A percentile compares a stretch with the other conserved stretches of the same genome.
Conservation (phyloP, 2,113 vertebrate genomes). For the Cardinalis cardinalis region DNA sequence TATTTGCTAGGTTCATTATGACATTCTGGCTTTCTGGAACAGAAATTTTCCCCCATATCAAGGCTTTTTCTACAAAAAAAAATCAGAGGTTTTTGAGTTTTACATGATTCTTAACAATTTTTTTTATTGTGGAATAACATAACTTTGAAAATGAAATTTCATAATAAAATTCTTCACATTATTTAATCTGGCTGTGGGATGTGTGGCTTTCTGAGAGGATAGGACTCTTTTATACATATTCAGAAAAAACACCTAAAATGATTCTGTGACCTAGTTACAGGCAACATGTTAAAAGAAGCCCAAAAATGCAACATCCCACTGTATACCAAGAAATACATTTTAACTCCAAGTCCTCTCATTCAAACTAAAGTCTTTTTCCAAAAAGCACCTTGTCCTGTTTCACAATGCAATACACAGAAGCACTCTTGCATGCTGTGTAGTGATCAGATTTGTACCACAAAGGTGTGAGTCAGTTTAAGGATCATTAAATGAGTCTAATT, state of each 20-base stretch:
- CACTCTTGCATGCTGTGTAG: constrained; percentile 2
- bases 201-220: not conserved
- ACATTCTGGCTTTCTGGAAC: not conserved
- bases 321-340: not conserved
- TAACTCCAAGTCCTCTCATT: not conserved
- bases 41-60: not conserved
- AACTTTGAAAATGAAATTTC: not conserved
- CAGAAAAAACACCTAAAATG: not conserved
- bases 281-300: not conserved
- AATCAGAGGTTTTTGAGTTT: not conserved
- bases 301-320: not conserved
- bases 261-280: not conserved
- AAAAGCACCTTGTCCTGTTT: constrained; percentile 43
- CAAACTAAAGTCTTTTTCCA: constrained; percentile 49
- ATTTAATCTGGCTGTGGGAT: not conserved
- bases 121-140: not conserved
- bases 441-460: constrained; percentile 44
- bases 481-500: constrained; percentile 32
- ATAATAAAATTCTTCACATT: not conserved
- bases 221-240: not conserved
- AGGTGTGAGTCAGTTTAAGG: constrained; percentile 18
- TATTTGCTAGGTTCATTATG: not conserved
- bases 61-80: not conserved
- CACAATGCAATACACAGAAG: constrained; percentile 34
- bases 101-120: not conserved